Percentiles rank a stretch among this genome's conserved stretches.
These are phyloP conservation scores for Drosophila nigrodunni DNA, from an alignment of 1,140 invertebrate species.

Conservation along the genomic window DNA sequence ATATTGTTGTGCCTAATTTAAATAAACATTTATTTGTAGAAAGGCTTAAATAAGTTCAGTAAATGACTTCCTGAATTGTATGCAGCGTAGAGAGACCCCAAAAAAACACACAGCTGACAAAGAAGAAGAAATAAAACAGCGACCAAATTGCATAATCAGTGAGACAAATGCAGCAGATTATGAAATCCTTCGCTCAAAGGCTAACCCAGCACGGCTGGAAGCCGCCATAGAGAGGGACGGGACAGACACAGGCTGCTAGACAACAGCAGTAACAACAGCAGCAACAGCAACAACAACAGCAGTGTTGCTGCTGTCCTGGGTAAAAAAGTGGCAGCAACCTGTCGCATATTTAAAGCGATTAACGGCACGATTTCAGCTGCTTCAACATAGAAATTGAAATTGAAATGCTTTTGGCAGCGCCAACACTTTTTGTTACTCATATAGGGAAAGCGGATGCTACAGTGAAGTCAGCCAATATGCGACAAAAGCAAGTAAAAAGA, in stretches of 20 bases:
- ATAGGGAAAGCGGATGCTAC: conserved; percentile 8
- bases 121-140: conserved; percentile 33
- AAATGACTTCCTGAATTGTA: conserved; percentile 79
- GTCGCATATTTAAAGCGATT: conserved; percentile 82
- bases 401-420: conserved; percentile 79
- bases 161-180: conserved; percentile 77
- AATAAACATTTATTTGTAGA: conserved; percentile 81
- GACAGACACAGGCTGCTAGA: conserved; percentile 30
- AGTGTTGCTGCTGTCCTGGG: conserved; percentile 32
- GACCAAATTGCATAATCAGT: conserved; percentile 75
- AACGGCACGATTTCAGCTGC: conserved; percentile 74
- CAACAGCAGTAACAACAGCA: conserved; percentile 35
- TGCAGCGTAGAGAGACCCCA: conserved; percentile 7
- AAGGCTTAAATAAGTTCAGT: conserved; percentile 71
- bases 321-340: conserved; percentile 74
- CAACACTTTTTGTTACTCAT: conserved; percentile 54
- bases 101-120: conserved; percentile 29
- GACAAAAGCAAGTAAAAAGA: neutral
- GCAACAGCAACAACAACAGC: conserved; percentile 35
- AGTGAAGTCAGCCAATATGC: neutral
- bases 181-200: conserved; percentile 78
- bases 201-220: conserved; percentile 46
- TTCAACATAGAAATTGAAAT: conserved; percentile 68
- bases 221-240: conserved; percentile 22
- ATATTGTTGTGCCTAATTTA: conserved; percentile 72